A percentile compares a stretch with the other conserved stretches of the same genome.
These are phyloP conservation scores for Meteorus cinctellus DNA, from an alignment of 2,888 invertebrate species.

Conservation along the genomic window DNA sequence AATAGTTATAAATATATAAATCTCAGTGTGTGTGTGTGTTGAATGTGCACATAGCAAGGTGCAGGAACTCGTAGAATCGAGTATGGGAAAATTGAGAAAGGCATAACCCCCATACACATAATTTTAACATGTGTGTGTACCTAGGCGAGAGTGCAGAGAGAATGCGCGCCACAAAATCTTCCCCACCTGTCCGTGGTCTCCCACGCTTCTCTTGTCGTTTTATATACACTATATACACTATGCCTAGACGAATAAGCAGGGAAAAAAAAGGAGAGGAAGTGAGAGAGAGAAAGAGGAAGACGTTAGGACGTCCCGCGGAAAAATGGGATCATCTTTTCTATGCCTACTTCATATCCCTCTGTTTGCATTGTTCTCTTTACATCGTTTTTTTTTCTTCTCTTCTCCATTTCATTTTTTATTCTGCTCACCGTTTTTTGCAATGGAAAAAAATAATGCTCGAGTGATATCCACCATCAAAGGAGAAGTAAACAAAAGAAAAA, in stretches of 20 bases:
- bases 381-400: neutral
- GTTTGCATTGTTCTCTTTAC: slow-evolving; percentile 22
- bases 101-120: neutral
- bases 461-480: neutral
- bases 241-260: slow-evolving; percentile 12
- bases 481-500: neutral
- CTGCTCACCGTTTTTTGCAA: neutral
- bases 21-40: neutral
- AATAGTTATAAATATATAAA: neutral
- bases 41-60: slow-evolving; percentile 57
- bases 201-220: slow-evolving; percentile 61
- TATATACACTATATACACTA: neutral
- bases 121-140: slow-evolving; percentile 23
- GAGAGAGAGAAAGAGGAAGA: slow-evolving; percentile 40
- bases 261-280: slow-evolving; percentile 41
- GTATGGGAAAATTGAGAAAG: slow-evolving; percentile 52
- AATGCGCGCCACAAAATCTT: slow-evolving; percentile 51
- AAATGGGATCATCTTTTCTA: slow-evolving; percentile 40
- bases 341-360: slow-evolving; percentile 35
- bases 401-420: too few species aligned
- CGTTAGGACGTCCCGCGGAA: slow-evolving; percentile 36
- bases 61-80: slow-evolving; percentile 57
- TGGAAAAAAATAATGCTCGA: slow-evolving; percentile 1
- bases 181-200: slow-evolving; percentile 70
- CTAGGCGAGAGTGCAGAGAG: slow-evolving; percentile 48